Conservation (phyloP, 2,888 invertebrate species). For the Drosophila infuscata region DNA sequence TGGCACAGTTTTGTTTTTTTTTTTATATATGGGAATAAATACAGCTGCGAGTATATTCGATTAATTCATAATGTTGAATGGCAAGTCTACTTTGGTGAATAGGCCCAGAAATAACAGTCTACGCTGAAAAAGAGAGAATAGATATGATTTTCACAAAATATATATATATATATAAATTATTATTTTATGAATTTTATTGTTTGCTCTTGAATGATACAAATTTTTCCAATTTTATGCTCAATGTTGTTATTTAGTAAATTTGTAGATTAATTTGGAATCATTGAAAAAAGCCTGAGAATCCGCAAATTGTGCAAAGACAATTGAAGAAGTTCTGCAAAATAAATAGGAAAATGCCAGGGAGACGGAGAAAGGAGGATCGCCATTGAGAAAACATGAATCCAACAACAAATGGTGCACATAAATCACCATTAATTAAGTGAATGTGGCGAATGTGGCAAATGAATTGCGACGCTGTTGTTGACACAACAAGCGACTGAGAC, state of each 20-base stretch:
- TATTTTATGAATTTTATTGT: background rate
- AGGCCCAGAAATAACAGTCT: constrained; percentile 7
- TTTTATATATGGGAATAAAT: constrained; percentile 23
- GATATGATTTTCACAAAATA: too few relatives aligned
- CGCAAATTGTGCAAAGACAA: constrained; percentile 56
- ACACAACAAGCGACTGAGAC: constrained; percentile 43
- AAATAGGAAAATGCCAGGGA: background rate
- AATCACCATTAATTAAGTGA: constrained; percentile 76
- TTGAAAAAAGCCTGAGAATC: constrained; percentile 9
- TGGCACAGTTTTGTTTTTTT: constrained; percentile 59
- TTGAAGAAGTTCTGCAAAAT: constrained; percentile 51
- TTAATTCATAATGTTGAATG: constrained; percentile 21
- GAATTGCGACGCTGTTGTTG: constrained; percentile 69
- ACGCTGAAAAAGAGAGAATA: constrained; percentile 23
- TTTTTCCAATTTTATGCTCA: background rate
- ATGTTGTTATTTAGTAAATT: background rate
- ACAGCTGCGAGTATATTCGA: constrained; percentile 34
- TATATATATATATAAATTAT: too few relatives aligned
- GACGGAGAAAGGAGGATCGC: constrained; percentile 2
- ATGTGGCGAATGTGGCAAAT: constrained; percentile 50
- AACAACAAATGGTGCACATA: constrained; percentile 55
- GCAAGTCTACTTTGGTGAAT: constrained; percentile 29
- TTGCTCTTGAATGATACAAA: background rate
- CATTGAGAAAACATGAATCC: constrained; percentile 19
- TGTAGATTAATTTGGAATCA: constrained; percentile 4